Base-by-base conservation (phyloP, 2,888 invertebrate genomes). In the Diaphora mendica region DNA sequence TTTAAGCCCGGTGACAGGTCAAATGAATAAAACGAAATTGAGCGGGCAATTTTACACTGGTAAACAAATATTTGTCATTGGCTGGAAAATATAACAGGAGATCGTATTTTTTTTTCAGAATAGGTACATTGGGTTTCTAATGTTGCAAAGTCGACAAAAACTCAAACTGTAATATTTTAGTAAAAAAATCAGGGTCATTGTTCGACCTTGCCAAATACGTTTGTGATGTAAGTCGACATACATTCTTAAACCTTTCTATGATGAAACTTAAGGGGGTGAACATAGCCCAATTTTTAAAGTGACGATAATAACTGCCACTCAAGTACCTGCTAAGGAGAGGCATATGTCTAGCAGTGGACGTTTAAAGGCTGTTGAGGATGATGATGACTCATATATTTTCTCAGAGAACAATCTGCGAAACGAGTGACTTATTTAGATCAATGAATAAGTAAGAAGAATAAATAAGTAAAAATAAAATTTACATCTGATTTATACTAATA, bases 21-120 rank as follows among this genome's bases (percentile, higher is more conserved):
- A 70, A 76, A 74, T 65, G 68, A 75, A 73, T 77, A 30, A 69
- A 77, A 76, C 65, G 62, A 39, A 51, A 68, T 20, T 23, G 65
- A 74, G 74, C 70, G 1, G 72, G 59, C 51, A 30, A 11, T 66
- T n/a, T 66, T 26, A n/a, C 42, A 35, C 3, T 67, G 15, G 33
- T 59, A 15, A 65, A 51, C 64, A 26, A 71, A 71, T n/a, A 11
- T 51, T 64, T 51, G n/a, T 69, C 55, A 69, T 59, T 59, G 39
- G 17, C 15, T 69, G 39, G 15, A n/a, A 23, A 68, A 2, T 23
- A 11, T 17, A 30, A 62, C 62, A 2, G 26, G 17, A 62, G 17
- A 62, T 62, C 2, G 7, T 11, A 26, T 59, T 26, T 59, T 59
- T 11, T 55, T 59, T n/a, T 42, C 42, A 26, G 42, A 39, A 5